Conservation (phyloP, 2,888 invertebrate species). For the Brenthis daphne region DNA sequence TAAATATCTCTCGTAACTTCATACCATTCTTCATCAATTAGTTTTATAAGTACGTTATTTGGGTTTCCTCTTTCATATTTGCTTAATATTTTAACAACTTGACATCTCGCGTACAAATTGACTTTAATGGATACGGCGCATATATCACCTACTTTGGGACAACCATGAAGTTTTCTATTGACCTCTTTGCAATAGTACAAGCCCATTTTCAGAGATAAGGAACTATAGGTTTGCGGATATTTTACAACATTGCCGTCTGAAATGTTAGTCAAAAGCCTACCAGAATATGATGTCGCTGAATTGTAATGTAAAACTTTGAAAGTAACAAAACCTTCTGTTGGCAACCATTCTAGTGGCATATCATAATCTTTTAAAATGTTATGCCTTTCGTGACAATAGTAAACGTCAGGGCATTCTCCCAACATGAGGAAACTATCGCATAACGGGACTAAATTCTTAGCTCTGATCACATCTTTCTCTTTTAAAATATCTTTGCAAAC, state of each 20-base stretch:
- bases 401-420: constrained; percentile 83
- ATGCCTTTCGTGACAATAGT: constrained; percentile 84
- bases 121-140: constrained; percentile 78
- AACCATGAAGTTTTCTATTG: constrained; percentile 61
- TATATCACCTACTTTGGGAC: constrained; percentile 78
- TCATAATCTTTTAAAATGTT: constrained; percentile 78
- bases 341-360: constrained; percentile 77
- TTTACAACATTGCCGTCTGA: constrained; percentile 48
- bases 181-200: constrained; percentile 62
- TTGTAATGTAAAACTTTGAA: constrained; percentile 82
- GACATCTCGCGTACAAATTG: constrained; percentile 79
- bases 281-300: constrained; percentile 84
- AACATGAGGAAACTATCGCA: constrained; percentile 84
- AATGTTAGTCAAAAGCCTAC: constrained; percentile 63
- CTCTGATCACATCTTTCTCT: constrained; percentile 69
- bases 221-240: constrained; percentile 60
- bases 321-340: constrained; percentile 78
- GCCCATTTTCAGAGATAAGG: constrained; percentile 64
- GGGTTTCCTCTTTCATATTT: constrained; percentile 56
- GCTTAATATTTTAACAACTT: constrained; percentile 73
- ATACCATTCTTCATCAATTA: constrained; percentile 83
- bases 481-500: constrained; percentile 58
- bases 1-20: constrained; percentile 63
- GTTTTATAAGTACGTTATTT: constrained; percentile 70
- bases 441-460: constrained; percentile 67